Evolutionary conservation across 2,888 invertebrate genomes (phyloP), one percentile per base, ranked within the genome.

Genomic region (Criorhina ranunculi): DNA sequence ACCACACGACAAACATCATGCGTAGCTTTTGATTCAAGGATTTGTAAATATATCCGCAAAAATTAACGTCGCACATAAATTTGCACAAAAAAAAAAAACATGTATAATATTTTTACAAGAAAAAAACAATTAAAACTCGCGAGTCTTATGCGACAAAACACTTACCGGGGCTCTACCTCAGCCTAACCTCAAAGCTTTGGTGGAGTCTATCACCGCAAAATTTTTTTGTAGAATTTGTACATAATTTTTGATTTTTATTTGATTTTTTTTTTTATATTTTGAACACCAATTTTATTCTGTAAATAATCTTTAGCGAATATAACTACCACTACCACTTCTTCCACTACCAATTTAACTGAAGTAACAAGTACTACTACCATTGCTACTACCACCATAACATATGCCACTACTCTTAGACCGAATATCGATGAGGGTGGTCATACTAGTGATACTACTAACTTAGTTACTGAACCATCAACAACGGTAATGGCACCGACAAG

Each of bases 281-380:
- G 62, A 59, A 69, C 66, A 78, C 62, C n/a, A 24, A 85, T 70
- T 83, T 85, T 64, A 81, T 81, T 62, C 17, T 86, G 91, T 91
- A 91, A 90, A 91, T 91, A 91, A 88, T 88, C 88, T 90, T 89
- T 90, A 91, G 92, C 91, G 89, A 91, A 91, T 89, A 90, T 90
- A 90, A 91, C 90, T 88, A 88, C 86, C 76, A 86, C 86, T 87
- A 87, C 87, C 77, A 90, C 89, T 88, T 89, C 89, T 88, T 88
- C 89, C 89, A 87, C 88, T 89, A 89, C 77, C 73, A 87, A 77
- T 75, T 62, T 75, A 81, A 88, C 85, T 87, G 88, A 88, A 69
- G 88, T 87, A 87, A 88, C 87, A 83, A 87, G 88, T 87, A 87
- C 88, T 79, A 89, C 89, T 75, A 88, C 88, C 88, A 89, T 88